Evolutionary conservation across 2,113 vertebrate genomes (phyloP), one percentile per base, ranked within the genome.

Genomic region (Corythoichthys haematopterus): DNA sequence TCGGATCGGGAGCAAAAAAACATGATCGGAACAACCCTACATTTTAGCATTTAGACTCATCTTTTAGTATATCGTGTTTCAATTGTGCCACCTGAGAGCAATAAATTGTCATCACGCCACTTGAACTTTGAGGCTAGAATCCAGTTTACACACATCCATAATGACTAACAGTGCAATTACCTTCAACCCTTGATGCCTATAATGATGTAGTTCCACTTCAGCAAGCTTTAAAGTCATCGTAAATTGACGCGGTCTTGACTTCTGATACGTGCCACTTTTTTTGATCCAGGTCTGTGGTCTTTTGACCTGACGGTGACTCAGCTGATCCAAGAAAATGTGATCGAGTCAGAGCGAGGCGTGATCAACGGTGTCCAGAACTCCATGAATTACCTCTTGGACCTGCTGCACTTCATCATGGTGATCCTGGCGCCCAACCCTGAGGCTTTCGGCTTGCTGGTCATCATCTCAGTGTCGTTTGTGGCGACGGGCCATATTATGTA

Each of bases 351-450:
- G 91, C 93, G 97, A 84, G 97, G 97, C 57, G 90, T 98, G 83
- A 95, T 99, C 88, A 99, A 97, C 0, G 97, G 97, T 28, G 97
- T 99, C 82, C 97, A 99, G 87, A 98, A 98, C 91, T 98, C 97
- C 87, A 98, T 99, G 96, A 99, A 99, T 86, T 99, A 98, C 71
- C 96, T 99, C 79, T 91, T 99, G 20, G 97, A 99, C 84, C 93
- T 99, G 69, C 88, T 99, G 86, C 97, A 99, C 91, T 99, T 99
- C 91, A 95, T 98, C 92, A 98, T 98, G 96, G 97, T 99, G 82
- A 98, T 99, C 82, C 88, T 98, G 87, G 97, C 96, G 6, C 97
- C 97, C 0, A 98, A 99, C 69, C 95, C 93, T 0, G 96, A 98
- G 88, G 95, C 96, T 68, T 99, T 99, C 28, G 97, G 97, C 2